Base-by-base conservation (phyloP, 1,140 invertebrate genomes). In the Diachasma alloeum region DNA sequence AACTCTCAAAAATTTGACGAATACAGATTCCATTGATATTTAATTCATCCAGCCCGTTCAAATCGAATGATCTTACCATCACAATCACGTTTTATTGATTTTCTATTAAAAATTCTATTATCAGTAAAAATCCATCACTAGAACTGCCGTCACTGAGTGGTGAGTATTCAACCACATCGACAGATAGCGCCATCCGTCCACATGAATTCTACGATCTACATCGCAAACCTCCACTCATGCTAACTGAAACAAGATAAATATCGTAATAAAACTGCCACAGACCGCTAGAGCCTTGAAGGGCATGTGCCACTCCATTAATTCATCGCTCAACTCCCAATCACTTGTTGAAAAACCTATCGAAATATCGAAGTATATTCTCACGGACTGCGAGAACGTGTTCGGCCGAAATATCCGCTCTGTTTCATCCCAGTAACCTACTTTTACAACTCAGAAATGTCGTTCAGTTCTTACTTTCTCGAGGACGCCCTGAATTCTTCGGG, bases 181-280 rank as follows among this genome's bases (percentile, higher is more conserved):
- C 4, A 37, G 36, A 37, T 37, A 9, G 36, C 36, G 9, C 9
- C 36, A 37, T 9, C 36, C 9, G 9, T 4, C 9, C 36, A 37
- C 4, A 9, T 37, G 36, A 4, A 5, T 37, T 9, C 36, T 37
- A 37, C 36, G 9, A n/a, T n/a, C n/a, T n/a, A n/a, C n/a, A 37
- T 74, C 17, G 53, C 22, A 59, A 59, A 19, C 46, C 17, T 13
- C 46, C 4, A 9, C 53, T 19, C 53, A 59, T 22, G 22, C 53
- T 59, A 59, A n/a, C n/a, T n/a, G n/a, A 59, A 59, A 59, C 10
- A 59, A 59, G 53, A 59, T 59, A 59, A 59, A 59, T 59, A 59
- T 59, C 53, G 22, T 59, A 59, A 59, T 59, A 59, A 59, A 59
- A 17, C 53, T 59, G 53, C 17, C 53, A 59, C 10, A 9, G 4